Base-by-base conservation (phyloP, 2,888 invertebrate species). In the Heterodera filipjevi region DNA sequence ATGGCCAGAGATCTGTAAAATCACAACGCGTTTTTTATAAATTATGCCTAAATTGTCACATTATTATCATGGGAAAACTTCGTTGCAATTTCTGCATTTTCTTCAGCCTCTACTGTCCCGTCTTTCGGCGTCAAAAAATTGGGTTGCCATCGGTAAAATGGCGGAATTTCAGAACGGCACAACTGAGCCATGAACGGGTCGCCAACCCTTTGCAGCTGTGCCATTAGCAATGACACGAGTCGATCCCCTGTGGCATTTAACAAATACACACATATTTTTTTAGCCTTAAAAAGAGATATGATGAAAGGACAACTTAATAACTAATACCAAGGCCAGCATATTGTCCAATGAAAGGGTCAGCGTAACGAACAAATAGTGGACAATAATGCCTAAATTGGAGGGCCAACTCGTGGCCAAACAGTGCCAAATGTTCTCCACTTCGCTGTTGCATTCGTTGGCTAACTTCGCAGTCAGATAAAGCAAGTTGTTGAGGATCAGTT, bases 401-500 rank as follows among this genome's bases (percentile, higher is more conserved):
- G 96, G 95, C 95, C 97, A 98, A 87, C 95, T 95, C 66, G 95
- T 93, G 87, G 96, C 96, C 81, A 99, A 91, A 0, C 95, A 95
- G 59, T 95, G 94, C 99, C 99, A 99, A 59, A 98, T 92, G 89
- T 95, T 94, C 90, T 97, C 97, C 75, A 96, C 94, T 90, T 97
- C 97, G 87, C 95, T 94, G 0, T 96, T 94, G 91, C 97, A 96
- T 85, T 95, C 94, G 90, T 96, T 95, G 12, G 96, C 95, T 91
- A 96, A 96, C 94, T 96, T 90, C 19, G 88, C 81, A 10, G 98
- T 99, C 86, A 98, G 94, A 91, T 97, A 98, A 91, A 99, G 95
- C 32, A 99, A 93, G 91, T 99, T 99, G 90, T 99, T 99, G 82
- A 99, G 92, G 73, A 99, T 95, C 95, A 99, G 96, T 91, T 99